Evolutionary conservation across 2,113 vertebrate species (phyloP).

Genomic region (Illadopsis cleaveri): DNA sequence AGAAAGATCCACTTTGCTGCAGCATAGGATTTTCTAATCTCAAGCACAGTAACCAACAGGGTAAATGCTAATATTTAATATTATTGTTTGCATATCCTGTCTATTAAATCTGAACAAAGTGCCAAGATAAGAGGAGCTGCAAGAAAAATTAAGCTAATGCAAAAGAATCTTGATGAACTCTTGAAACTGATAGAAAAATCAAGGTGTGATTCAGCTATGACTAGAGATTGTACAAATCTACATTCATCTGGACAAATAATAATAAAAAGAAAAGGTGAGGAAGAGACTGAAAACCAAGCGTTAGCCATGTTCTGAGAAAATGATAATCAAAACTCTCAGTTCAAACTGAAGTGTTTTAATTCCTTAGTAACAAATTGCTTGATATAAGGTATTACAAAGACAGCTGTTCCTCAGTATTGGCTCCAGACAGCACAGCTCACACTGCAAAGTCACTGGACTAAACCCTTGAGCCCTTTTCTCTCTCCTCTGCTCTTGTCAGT

Average conservation of each 20-base stretch:
- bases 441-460: neutral
- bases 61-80: neutral
- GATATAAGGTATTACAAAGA: neutral
- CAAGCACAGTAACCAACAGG: neutral
- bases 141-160: neutral
- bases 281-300: neutral
- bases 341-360: neutral
- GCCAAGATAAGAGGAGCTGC: neutral
- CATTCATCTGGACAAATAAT: neutral
- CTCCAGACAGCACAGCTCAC: neutral
- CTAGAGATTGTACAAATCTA: neutral
- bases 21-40: neutral
- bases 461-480: neutral
- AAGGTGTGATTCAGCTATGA: neutral
- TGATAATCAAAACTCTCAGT: neutral
- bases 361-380: neutral
- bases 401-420: neutral
- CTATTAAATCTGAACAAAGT: neutral
- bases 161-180: neutral
- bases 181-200: neutral
- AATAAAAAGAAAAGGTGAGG: accelerated
- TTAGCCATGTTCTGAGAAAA: neutral
- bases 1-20: neutral
- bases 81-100: neutral
- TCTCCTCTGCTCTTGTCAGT: neutral